phyloP scores from a whole-genome alignment of 1,140 invertebrate species.

The Paralvinella palmiformis region DNA sequence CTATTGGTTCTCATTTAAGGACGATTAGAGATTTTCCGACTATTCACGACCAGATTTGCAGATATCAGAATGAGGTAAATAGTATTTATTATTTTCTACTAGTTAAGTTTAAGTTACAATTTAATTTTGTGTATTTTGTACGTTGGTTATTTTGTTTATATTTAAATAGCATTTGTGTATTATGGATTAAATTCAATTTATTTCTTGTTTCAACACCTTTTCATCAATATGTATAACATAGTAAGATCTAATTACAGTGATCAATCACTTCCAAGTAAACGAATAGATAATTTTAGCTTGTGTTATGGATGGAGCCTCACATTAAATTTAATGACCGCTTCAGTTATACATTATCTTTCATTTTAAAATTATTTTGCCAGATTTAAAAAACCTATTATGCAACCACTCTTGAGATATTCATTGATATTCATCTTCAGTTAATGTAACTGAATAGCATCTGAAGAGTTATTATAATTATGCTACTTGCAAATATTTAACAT shows the following conservation, averaged over 20 bases:
- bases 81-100: background rate
- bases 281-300: too few relatives aligned
- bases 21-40: constrained; percentile 47
- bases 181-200: background rate
- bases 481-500: background rate
- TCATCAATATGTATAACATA: background rate
- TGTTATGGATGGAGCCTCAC: background rate
- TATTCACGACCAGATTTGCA: constrained; percentile 40
- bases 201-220: background rate
- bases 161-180: background rate
- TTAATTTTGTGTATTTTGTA: constrained; percentile 4
- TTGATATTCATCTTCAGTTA: background rate
- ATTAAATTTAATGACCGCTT: background rate
- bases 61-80: constrained; percentile 48
- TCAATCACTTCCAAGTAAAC: too few relatives aligned
- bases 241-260: too few relatives aligned
- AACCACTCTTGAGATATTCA: background rate
- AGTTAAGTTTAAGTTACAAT: constrained; percentile 1
- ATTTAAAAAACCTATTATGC: background rate
- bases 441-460: background rate
- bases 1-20: constrained; percentile 50
- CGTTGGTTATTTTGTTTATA: background rate
- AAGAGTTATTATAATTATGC: background rate
- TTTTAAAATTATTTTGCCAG: background rate
- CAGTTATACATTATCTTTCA: background rate